Evolutionary conservation across 92 coral and sea anemone species (phyloP), one percentile per base, ranked within the genome.

Genomic region (Scolanthus callimorphus): DNA sequence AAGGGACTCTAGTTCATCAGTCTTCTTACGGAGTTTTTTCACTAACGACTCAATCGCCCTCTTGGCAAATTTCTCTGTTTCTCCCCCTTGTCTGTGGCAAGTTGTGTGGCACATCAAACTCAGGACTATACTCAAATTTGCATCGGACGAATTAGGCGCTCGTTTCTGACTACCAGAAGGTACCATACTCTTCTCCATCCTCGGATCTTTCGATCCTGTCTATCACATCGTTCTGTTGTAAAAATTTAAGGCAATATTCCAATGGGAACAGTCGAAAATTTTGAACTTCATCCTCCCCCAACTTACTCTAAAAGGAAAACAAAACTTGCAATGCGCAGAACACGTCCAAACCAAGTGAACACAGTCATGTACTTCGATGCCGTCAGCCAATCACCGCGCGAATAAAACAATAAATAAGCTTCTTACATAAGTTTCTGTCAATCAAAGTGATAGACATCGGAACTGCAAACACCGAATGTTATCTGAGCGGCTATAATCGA

Each of bases 51-150:
- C 99, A 49, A 94, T 94, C 51, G 99, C 99, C 63, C 99, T 78
- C 80, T 94, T 94, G 28, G 99, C 99, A 73, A 94, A 94, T 74
- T 90, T 94, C 86, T 94, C 99, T 34, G 91, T 90, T 70, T 94
- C 99, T 58, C 94, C 91, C 74, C 96, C 96, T 69, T 94, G 97
- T 48, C 99, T 89, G 67, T 83, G 96, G 74, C 96, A 88, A 73
- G 96, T 88, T 69, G 99, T 94, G 83, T 94, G 96, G 76, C 91
- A 85, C 92, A 94, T 84, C 41, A 94, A 70, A 55, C 88, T 84
- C 65, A 94, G 75, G 34, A 94, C 99, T 70, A 94, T 94, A 73
- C 96, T 94, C 69, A 94, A 74, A 57, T 94, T 94, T 73, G 99
- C 97, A 74, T 94, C 99, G 57, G 99, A 90, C 58, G 99, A 89